Conservation (phyloP, 2,888 invertebrate genomes). For the Archips xylosteana region DNA sequence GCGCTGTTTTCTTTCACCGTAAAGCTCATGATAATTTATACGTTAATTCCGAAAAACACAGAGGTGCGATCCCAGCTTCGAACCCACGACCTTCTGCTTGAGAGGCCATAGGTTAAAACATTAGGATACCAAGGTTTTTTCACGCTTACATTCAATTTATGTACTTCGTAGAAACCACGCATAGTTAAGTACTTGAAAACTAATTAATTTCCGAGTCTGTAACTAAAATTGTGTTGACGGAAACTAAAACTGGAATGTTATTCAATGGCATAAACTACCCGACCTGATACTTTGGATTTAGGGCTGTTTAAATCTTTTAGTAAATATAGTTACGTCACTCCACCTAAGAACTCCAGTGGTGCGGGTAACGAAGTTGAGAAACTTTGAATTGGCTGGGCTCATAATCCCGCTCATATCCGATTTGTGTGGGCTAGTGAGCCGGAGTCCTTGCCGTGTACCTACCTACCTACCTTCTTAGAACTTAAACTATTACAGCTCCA, state of each 20-base stretch:
- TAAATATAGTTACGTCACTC: constrained; percentile 53
- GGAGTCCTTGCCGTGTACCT: not conserved
- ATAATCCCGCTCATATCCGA: constrained; percentile 40
- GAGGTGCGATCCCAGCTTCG: too few species aligned
- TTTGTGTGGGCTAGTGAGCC: constrained; percentile 35
- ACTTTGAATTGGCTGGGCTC: constrained; percentile 72
- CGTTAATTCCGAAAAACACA: too few species aligned
- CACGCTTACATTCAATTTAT: too few species aligned
- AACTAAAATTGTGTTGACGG: constrained; percentile 4
- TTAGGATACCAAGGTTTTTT: too few species aligned
- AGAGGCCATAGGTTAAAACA: too few species aligned
- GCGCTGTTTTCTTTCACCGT: too few species aligned
- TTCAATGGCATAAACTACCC: constrained; percentile 7
- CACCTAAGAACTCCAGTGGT: constrained; percentile 73
- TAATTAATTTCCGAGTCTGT: constrained; percentile 3
- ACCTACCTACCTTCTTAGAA: not conserved
- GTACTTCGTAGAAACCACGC: not conserved
- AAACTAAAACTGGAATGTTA: constrained; percentile 5
- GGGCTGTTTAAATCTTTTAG: constrained; percentile 23
- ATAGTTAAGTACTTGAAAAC: not conserved
- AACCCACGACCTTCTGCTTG: too few species aligned
- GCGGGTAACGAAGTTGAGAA: constrained; percentile 79
- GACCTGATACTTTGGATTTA: constrained; percentile 1
- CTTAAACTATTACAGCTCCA: not conserved
- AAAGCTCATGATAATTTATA: too few species aligned